Percentiles rank a stretch among this genome's conserved stretches.
Conservation (phyloP, 2,113 vertebrate species). For the Dromaius novaehollandiae region DNA sequence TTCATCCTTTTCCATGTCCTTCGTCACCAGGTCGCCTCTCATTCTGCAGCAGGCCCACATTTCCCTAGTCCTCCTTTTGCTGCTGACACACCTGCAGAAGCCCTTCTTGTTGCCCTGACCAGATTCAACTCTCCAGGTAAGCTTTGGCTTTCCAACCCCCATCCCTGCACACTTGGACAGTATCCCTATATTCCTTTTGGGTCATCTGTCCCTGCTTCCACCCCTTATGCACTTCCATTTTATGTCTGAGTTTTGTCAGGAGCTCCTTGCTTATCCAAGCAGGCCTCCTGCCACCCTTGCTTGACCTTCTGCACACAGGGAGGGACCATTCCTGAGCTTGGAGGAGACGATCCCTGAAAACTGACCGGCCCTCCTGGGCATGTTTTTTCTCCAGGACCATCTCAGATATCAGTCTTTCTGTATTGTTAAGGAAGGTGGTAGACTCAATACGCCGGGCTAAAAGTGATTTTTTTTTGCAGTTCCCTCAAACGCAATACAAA, state of each 20-base stretch:
- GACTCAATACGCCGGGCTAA: not conserved
- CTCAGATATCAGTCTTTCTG: not conserved
- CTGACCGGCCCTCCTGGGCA: not conserved
- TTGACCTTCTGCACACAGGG: not conserved
- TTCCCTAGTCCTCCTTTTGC: not conserved
- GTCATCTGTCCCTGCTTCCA: not conserved
- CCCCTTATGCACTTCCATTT: not conserved
- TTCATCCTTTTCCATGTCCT: not conserved
- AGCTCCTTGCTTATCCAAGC: not conserved
- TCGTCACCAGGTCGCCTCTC: not conserved
- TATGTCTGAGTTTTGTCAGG: not conserved
- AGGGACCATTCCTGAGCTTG: not conserved
- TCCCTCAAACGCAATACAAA: not conserved
- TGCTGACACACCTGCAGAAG: not conserved
- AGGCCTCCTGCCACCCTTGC: not conserved
- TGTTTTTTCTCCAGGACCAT: not conserved
- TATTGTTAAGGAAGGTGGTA: not conserved
- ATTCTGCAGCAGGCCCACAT: not conserved
- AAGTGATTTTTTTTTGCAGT: not conserved
- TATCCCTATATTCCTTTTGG: not conserved
- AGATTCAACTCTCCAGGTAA: not conserved
- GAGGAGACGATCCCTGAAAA: not conserved
- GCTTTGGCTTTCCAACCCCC: not conserved
- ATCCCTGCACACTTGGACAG: not conserved
- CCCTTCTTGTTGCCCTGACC: not conserved